These are phyloP conservation scores for Brachionus plicatilis DNA, from an alignment of 1,140 invertebrate genomes.

Conservation along the genomic window DNA sequence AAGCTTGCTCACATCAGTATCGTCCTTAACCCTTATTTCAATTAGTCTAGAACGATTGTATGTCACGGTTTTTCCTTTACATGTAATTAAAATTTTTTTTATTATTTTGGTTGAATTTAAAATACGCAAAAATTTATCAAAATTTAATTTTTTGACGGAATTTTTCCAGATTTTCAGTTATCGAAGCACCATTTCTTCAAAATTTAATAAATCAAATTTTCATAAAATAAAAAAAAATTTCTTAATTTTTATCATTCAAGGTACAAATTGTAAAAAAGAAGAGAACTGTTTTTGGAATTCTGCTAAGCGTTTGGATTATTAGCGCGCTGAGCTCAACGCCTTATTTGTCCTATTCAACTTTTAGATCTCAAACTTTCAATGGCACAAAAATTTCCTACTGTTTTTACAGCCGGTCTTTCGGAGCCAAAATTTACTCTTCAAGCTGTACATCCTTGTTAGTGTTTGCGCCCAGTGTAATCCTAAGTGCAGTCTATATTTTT, in stretches of 20 bases:
- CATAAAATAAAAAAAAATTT: not conserved
- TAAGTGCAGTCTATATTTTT: not conserved
- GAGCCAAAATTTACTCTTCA: not conserved
- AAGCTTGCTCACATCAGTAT: slow-evolving; percentile 44
- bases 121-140: no score
- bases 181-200: no score
- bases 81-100: slow-evolving; percentile 15
- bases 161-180: no score
- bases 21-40: not conserved
- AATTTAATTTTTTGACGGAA: no score
- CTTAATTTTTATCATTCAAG: not conserved
- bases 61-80: slow-evolving; percentile 45
- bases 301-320: not conserved
- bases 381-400: not conserved
- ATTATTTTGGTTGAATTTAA: not conserved
- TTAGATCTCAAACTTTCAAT: not conserved
- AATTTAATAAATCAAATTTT: no score
- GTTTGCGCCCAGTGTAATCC: not conserved
- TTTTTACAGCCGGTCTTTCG: not conserved
- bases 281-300: not conserved
- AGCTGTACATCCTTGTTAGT: not conserved
- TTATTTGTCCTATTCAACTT: not conserved
- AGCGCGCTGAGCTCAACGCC: not conserved
- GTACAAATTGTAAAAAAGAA: not conserved
- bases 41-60: not conserved